Percentiles rank a stretch among this genome's conserved stretches.
These are phyloP conservation scores for Garrulus glandarius DNA, from an alignment of 2,797 vertebrate genomes.

Conservation along the genomic window DNA sequence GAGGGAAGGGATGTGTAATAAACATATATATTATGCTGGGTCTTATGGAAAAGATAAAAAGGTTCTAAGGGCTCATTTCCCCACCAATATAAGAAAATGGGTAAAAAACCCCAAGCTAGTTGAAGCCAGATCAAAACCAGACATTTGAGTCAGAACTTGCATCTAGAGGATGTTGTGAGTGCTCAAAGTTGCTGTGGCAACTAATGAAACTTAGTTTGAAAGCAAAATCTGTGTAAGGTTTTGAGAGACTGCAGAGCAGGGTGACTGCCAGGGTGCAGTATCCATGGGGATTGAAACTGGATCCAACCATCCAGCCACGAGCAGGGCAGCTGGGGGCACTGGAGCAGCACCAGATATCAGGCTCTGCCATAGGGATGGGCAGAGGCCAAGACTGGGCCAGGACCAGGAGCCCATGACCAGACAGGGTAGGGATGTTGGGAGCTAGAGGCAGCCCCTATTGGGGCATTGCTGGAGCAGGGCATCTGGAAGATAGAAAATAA, in stretches of 20 bases:
- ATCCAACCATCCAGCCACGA: accelerated
- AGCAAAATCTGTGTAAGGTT: not conserved
- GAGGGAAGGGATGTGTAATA: not conserved
- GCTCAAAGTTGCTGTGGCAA: not conserved
- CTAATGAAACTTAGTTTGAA: not conserved
- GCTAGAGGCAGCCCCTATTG: accelerated
- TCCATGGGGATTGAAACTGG: accelerated
- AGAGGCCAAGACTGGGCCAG: no score
- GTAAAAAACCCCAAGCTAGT: not conserved
- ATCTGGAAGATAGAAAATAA: not conserved
- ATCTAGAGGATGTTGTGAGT: not conserved
- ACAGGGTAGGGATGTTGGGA: not conserved
- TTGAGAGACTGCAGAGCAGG: not conserved
- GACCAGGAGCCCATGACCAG: accelerated
- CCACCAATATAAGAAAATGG: not conserved
- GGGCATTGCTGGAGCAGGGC: accelerated
- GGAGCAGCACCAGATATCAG: not conserved
- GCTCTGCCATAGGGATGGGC: not conserved
- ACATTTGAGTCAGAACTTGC: not conserved
- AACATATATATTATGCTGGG: not conserved
- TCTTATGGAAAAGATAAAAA: not conserved
- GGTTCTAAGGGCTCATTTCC: not conserved
- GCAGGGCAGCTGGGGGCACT: not conserved
- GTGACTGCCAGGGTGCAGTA: not conserved
- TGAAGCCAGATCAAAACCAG: not conserved